Evolutionary conservation across 2,113 vertebrate species (phyloP).

Genomic region (Setophaga petechia): DNA sequence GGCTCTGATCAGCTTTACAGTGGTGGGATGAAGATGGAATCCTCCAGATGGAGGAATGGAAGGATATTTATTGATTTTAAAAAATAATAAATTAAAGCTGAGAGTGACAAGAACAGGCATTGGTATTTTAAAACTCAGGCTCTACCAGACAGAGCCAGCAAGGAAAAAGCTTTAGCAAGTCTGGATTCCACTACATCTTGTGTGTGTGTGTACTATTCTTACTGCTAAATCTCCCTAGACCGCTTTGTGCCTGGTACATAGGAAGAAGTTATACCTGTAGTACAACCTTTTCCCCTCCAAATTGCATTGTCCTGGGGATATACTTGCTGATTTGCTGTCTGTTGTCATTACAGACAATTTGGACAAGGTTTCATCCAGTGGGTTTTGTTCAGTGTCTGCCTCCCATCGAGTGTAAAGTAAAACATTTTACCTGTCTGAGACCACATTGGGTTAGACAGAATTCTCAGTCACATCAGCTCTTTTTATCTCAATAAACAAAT

Average conservation of each 20-base stretch:
- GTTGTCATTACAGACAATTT: neutral
- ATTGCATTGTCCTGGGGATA: neutral
- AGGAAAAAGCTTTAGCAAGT: slow-evolving; percentile 14
- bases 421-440: neutral
- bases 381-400: neutral
- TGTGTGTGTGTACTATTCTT: neutral
- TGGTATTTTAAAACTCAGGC: slow-evolving; percentile 14
- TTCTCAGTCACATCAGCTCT: neutral
- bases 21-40: slow-evolving; percentile 38
- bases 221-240: neutral
- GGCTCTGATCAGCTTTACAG: slow-evolving; percentile 45
- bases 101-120: slow-evolving; percentile 44
- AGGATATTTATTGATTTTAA: slow-evolving; percentile 42
- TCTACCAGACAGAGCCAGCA: slow-evolving; percentile 7
- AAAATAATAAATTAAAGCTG: slow-evolving; percentile 31
- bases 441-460: neutral
- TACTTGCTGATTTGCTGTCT: rapidly evolving
- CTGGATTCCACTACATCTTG: neutral
- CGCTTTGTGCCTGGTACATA: neutral
- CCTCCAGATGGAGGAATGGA: slow-evolving; percentile 36
- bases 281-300: neutral
- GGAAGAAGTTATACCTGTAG: neutral
- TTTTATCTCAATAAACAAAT: neutral
- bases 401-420: neutral
- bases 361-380: neutral